Conservation (phyloP, 1,140 invertebrate species). For the Rhyzopertha dominica region DNA sequence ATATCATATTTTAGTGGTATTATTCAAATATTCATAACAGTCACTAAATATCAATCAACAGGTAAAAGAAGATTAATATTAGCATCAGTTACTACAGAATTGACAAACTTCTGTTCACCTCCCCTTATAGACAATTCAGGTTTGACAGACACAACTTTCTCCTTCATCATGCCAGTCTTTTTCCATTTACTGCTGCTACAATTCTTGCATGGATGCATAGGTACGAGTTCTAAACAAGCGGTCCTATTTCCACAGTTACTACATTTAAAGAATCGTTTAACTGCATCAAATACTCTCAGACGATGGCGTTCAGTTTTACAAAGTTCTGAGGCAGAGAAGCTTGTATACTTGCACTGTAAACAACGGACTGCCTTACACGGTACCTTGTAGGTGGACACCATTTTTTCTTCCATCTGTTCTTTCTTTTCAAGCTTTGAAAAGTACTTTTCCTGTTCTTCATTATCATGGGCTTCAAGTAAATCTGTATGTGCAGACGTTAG, state of each 20-base stretch:
- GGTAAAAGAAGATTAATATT: conserved; percentile 67
- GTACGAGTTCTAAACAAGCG: conserved; percentile 69
- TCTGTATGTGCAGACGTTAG: conserved; percentile 71
- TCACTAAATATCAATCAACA: conserved; percentile 36
- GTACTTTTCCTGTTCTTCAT: conserved; percentile 77
- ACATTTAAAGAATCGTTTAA: conserved; percentile 90
- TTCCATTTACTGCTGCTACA: conserved; percentile 71
- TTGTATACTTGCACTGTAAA: conserved; percentile 83
- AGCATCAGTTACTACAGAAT: conserved; percentile 52
- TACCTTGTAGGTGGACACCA: conserved; percentile 78
- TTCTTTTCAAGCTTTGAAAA: conserved; percentile 84
- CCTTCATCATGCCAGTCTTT: conserved; percentile 74
- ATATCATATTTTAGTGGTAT: too few species aligned
- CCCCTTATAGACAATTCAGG: conserved; percentile 63
- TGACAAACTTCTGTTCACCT: conserved; percentile 65
- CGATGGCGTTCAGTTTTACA: conserved; percentile 80
- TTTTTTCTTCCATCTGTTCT: conserved; percentile 89
- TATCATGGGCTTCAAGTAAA: conserved; percentile 66
- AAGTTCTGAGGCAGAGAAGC: conserved; percentile 74
- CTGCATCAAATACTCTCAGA: conserved; percentile 68
- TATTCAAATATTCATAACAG: too few species aligned
- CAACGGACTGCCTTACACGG: conserved; percentile 84
- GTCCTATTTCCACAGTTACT: conserved; percentile 79
- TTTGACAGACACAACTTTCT: conserved; percentile 54
- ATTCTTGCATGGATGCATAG: conserved; percentile 69